Base-by-base conservation (phyloP, 1,140 invertebrate species). In the Brachionus calyciflorus region DNA sequence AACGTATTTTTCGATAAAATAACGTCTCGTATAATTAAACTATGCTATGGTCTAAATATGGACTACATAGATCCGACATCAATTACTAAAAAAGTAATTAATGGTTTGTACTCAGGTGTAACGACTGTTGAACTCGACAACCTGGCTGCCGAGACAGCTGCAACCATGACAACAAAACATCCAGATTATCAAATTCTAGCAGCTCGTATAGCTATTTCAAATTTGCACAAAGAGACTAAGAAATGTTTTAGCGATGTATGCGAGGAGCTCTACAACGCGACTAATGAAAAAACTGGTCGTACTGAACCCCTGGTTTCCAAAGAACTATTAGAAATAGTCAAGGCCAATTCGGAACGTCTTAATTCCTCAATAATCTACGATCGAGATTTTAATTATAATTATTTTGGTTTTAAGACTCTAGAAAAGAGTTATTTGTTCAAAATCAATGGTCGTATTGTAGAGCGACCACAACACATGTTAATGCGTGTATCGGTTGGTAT, bases 291-390 rank as follows among this genome's bases (percentile, higher is more conserved):
- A 78, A 94, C 90, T 19, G 89, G 89, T 12, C 84, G 87, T 79
- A 82, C 83, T 48, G 82, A 87, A 1, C 92, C 94, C 2, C 91
- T 97, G 89, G 93, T 99, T 65, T 93, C 92, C 1, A 88, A 94
- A 26, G 88, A 89, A 70, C 89, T 92, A 81, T 90, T 93, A 79
- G 87, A 91, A 41, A 90, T 98, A 55, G 91, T 98, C 1, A 90
- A 91, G 86, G 88, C 91, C 30, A 89, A 99, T 87, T 90, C 92
- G 30, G 92, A 95, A 75, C 87, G 87, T 81, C 83, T 99, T 0
- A 94, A 99, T 85, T 94, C 93, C n/a, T 91, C 93, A 3, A 96
- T 99, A 79, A 93, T 98, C 60, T 97, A 98, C 85, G 93, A 98
- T 81, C 88, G 96, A 79, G 97, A 99, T 86, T 99, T 94, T 82